Conservation (phyloP, 2,888 invertebrate species). For the Arctia plantaginis region DNA sequence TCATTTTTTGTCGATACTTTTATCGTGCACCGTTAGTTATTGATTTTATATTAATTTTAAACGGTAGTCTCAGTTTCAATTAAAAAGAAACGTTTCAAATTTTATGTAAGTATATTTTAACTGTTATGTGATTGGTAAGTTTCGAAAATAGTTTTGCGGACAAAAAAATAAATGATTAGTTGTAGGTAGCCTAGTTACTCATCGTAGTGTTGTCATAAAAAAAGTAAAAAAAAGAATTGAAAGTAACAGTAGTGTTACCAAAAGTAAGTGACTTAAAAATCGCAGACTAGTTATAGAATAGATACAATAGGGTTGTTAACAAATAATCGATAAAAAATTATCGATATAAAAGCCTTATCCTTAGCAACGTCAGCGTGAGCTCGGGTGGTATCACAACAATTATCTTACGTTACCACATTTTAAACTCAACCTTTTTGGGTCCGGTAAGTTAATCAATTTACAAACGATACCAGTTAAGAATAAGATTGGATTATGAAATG, state of each 20-base stretch:
- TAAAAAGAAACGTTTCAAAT: constrained; percentile 37
- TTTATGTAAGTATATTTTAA: constrained; percentile 26
- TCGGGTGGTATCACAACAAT: constrained; percentile 78
- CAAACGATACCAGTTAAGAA: constrained; percentile 63
- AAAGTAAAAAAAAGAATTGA: neutral
- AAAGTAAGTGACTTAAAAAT: constrained; percentile 50
- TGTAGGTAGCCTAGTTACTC: neutral
- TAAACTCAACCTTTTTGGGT: constrained; percentile 69
- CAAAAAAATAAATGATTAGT: constrained; percentile 14
- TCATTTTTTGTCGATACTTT: constrained; percentile 61
- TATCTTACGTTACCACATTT: constrained; percentile 77
- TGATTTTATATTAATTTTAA: constrained; percentile 39
- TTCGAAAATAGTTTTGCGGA: constrained; percentile 14
- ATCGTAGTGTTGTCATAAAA: neutral
- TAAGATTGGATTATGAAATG: constrained; percentile 56
- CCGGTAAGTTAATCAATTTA: constrained; percentile 80
- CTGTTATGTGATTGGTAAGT: constrained; percentile 41
- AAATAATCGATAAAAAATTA: constrained; percentile 20
- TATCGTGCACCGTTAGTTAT: constrained; percentile 37
- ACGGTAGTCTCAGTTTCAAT: constrained; percentile 48
- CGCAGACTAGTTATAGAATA: constrained; percentile 54
- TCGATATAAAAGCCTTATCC: constrained; percentile 48
- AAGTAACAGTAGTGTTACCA: constrained; percentile 33
- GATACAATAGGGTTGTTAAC: constrained; percentile 32
- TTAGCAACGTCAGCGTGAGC: constrained; percentile 52